These are phyloP conservation scores for Spicauda simplicius DNA, from an alignment of 2,888 invertebrate species.

Conservation along the genomic window DNA sequence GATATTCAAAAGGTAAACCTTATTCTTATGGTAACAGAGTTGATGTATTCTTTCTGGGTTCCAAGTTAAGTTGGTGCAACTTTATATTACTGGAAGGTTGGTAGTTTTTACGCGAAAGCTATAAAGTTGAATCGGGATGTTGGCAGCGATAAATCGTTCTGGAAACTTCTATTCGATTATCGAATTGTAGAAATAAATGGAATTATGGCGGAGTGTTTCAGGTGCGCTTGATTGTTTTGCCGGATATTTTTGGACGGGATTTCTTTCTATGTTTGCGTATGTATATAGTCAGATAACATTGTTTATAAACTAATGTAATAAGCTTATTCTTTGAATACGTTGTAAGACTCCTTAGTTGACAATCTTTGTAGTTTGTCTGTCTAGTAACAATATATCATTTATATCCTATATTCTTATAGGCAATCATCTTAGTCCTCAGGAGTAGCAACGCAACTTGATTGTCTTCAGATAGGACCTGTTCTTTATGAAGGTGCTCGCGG, in stretches of 20 bases:
- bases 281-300: too few species aligned
- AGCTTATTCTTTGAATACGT: too few species aligned
- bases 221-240: constrained; percentile 56
- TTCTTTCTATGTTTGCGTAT: background rate
- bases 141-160: constrained; percentile 63
- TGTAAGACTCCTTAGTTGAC: too few species aligned
- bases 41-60: constrained; percentile 10
- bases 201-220: constrained; percentile 47
- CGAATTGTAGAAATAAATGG: constrained; percentile 57
- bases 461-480: too few species aligned
- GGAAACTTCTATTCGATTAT: constrained; percentile 71
- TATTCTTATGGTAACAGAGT: constrained; percentile 39
- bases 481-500: too few species aligned
- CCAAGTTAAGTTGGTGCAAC: constrained; percentile 40
- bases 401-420: too few species aligned
- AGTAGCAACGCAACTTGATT: too few species aligned
- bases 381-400: too few species aligned
- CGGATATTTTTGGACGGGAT: constrained; percentile 20
- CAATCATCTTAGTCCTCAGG: too few species aligned
- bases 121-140: constrained; percentile 64
- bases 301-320: too few species aligned
- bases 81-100: constrained; percentile 65
- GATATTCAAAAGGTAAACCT: constrained; percentile 46
- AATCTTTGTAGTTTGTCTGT: too few species aligned
- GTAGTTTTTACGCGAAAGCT: constrained; percentile 60